phyloP scores from a whole-genome alignment of 2,888 invertebrate species.

The Coenonympha glycerion region DNA sequence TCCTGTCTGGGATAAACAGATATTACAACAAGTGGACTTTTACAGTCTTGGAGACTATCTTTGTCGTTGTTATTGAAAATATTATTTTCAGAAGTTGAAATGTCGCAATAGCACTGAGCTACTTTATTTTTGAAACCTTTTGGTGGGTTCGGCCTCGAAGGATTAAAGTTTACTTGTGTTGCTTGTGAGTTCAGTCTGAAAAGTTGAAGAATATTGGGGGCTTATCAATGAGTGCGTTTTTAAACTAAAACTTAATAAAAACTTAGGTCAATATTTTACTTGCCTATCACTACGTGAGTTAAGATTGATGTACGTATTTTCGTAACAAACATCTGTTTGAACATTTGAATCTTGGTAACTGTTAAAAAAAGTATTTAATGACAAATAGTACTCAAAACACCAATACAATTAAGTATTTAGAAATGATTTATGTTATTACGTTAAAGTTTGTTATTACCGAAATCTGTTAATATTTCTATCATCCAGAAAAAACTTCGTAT shows the following conservation, averaged over 20 bases:
- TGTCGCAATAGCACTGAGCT: constrained; percentile 40
- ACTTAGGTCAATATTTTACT: neutral
- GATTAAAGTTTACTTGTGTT: constrained; percentile 50
- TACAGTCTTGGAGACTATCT: constrained; percentile 28
- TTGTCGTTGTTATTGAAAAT: constrained; percentile 23
- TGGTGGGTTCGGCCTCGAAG: constrained; percentile 22
- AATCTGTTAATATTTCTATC: neutral
- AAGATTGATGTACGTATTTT: neutral
- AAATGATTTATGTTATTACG: neutral
- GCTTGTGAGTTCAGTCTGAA: constrained; percentile 32
- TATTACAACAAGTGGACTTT: constrained; percentile 59
- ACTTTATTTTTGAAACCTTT: constrained; percentile 35
- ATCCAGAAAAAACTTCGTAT: neutral
- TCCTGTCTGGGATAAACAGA: constrained; percentile 57
- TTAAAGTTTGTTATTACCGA: neutral
- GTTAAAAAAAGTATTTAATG: neutral
- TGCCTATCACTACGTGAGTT: neutral
- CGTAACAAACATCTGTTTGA: neutral
- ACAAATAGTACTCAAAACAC: neutral
- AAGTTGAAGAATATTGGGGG: neutral
- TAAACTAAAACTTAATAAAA: too few species aligned
- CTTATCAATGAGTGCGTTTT: too few species aligned
- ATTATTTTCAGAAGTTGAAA: constrained; percentile 19
- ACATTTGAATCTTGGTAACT: constrained; percentile 1
- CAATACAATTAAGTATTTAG: too few species aligned